Evolutionary conservation across 2,797 vertebrate species (phyloP), one percentile per base, ranked within the genome.

Genomic region (Oreortyx pictus): DNA sequence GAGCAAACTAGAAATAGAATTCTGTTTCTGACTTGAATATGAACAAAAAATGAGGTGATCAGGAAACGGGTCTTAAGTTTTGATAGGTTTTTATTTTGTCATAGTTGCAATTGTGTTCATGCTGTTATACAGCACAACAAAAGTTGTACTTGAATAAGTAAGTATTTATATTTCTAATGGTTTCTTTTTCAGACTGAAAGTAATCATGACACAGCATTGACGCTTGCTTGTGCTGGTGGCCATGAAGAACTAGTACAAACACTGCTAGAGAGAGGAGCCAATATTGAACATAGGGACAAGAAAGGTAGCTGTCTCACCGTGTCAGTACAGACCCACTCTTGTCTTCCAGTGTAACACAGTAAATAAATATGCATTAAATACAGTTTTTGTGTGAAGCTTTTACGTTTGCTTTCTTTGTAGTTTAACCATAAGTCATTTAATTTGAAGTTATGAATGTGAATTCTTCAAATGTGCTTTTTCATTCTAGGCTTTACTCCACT

Each of bases 181-280:
- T 70, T 9, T 88, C 31, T 89, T 4, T 86, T 72, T 96, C 92
- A 98, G 98, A 98, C 98, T 41, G 98, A 98, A 94, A 98, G 98
- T 87, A 98, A 98, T 90, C 98, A 98, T 68, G 98, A 98, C 83
- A 98, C 98, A 1, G 98, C 98, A 6, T 82, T 98, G 92, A 98
- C 98, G 0, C 97, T 98, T 80, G 98, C 98, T 35, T 98, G 98
- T 96, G 98, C 98, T 80, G 98, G 98, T 80, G 98, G 98, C 89
- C 98, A 98, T 15, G 98, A 98, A 66, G 98, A 98, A 25, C 96
- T 98, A 87, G 98, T 98, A 16, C 98, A 98, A 54, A 98, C 98
- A 4, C 96, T 98, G 86, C 94, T 98, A 14, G 98, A 98, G 93
- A 97, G 98, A 92, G 98, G 98, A 92, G 98, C 98, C 49, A 98